These are phyloP conservation scores for Pocillopora verrucosa DNA, from an alignment of 64 coral and sea anemone species.

Conservation along the genomic window DNA sequence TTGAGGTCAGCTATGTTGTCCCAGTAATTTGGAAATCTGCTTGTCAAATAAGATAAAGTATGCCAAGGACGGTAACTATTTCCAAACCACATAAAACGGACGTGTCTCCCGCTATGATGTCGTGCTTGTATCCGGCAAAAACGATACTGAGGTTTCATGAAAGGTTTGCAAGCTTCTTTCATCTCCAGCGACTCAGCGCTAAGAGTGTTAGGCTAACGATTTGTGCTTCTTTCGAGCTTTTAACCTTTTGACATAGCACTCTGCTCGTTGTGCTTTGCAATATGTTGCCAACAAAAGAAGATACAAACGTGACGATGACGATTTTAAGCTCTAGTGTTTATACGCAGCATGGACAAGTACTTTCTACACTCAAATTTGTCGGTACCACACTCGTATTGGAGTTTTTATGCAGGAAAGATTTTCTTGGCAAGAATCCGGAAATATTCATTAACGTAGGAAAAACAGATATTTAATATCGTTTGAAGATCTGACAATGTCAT, in stretches of 20 bases:
- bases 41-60: background rate
- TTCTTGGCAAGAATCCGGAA: conserved; percentile 27
- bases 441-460: background rate
- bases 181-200: background rate
- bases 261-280: background rate
- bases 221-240: background rate
- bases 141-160: background rate
- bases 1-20: background rate
- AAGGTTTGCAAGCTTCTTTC: conserved; percentile 4
- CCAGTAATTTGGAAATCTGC: background rate
- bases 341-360: too few relatives aligned
- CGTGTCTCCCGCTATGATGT: background rate
- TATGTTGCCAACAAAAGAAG: background rate
- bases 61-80: conserved; percentile 3
- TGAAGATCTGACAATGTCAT: conserved; percentile 37
- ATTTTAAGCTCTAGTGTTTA: too few relatives aligned
- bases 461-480: conserved; percentile 53
- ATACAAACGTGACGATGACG: background rate
- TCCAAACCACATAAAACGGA: background rate
- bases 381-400: background rate
- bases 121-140: background rate
- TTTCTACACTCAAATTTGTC: background rate
- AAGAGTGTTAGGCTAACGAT: too few relatives aligned
- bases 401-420: background rate
- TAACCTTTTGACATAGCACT: conserved; percentile 28